Conservation (phyloP, 2,888 invertebrate species). For the Elmis aenea region DNA sequence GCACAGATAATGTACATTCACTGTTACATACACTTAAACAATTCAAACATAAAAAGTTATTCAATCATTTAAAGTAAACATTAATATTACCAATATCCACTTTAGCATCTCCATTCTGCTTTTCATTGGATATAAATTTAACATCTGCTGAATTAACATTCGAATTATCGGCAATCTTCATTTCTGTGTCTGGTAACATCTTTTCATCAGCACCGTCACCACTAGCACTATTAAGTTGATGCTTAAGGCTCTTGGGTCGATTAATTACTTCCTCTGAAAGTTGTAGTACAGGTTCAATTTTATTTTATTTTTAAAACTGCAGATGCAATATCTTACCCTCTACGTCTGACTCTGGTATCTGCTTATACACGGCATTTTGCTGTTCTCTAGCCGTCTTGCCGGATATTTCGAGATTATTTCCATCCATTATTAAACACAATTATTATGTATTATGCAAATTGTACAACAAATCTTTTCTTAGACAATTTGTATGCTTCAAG, state of each 20-base stretch:
- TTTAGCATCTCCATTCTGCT: constrained; percentile 83
- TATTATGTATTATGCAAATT: constrained; percentile 13
- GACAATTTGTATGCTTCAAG: constrained; percentile 4
- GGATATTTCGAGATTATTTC: constrained; percentile 47
- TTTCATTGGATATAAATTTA: constrained; percentile 64
- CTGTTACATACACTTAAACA: too few relatives aligned
- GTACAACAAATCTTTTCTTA: too few relatives aligned
- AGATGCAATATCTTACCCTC: constrained; percentile 41
- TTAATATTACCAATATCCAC: constrained; percentile 81
- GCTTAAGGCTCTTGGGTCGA: constrained; percentile 43
- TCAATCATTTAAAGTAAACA: too few relatives aligned
- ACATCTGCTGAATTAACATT: constrained; percentile 63
- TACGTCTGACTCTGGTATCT: constrained; percentile 55
- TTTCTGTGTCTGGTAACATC: constrained; percentile 58
- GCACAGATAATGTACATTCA: too few relatives aligned
- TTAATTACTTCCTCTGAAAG: constrained; percentile 32
- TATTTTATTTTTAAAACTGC: constrained; percentile 7
- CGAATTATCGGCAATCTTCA: constrained; percentile 52
- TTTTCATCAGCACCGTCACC: constrained; percentile 68
- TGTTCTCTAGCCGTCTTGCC: constrained; percentile 30
- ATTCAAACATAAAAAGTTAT: too few relatives aligned
- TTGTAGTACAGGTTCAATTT: constrained; percentile 3
- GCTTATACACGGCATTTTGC: constrained; percentile 49
- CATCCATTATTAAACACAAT: constrained; percentile 38
- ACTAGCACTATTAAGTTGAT: constrained; percentile 42